Conservation (phyloP, 2,113 vertebrate species). For the Nothocercus julius region DNA sequence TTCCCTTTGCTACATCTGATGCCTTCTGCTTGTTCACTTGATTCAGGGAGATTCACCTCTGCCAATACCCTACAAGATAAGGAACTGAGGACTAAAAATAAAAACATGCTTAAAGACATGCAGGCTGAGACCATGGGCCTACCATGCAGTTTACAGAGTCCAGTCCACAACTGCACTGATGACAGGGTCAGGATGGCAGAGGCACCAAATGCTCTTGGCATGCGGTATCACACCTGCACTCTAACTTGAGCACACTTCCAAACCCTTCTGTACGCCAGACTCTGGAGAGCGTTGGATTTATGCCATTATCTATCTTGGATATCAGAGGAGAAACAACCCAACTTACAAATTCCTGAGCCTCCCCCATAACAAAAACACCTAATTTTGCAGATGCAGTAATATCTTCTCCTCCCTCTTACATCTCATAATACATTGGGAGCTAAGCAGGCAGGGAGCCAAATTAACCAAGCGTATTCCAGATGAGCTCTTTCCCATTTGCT, state of each 20-base stretch:
- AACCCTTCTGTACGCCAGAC: not conserved
- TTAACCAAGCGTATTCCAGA: not conserved
- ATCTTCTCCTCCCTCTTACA: not conserved
- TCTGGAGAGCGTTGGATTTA: not conserved
- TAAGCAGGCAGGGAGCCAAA: not conserved
- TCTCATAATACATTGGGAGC: not conserved
- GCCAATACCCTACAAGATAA: not conserved
- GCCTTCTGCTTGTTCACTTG: not conserved
- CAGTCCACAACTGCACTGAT: not conserved
- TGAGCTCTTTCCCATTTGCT: not conserved
- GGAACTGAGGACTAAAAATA: not conserved
- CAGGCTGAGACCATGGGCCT: not conserved
- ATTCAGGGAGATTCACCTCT: not conserved
- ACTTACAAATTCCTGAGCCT: not conserved
- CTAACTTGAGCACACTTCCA: not conserved
- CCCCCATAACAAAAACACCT: not conserved
- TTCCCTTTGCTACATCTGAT: not conserved
- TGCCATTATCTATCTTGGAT: not conserved
- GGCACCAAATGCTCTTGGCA: not conserved
- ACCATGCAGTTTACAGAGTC: not conserved
- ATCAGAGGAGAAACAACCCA: not conserved
- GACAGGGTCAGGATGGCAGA: not conserved
- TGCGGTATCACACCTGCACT: not conserved
- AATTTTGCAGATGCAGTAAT: not conserved
- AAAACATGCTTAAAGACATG: not conserved